These are phyloP conservation scores for Latrodectus elegans DNA, from an alignment of 2,888 invertebrate genomes.

Conservation along the genomic window DNA sequence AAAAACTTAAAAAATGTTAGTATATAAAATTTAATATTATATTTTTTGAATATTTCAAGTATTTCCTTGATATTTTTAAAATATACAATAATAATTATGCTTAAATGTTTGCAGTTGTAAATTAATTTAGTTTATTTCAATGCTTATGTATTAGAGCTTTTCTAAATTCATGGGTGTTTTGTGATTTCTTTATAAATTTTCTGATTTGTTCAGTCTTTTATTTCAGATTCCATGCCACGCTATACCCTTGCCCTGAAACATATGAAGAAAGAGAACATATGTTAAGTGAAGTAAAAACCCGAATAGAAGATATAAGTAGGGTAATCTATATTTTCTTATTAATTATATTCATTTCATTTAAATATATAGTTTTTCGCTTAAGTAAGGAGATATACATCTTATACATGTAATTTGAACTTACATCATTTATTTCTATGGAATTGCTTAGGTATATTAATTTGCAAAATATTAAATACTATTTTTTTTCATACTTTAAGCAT, in stretches of 20 bases:
- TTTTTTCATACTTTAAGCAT: too few relatives aligned
- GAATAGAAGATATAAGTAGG: conserved; percentile 96
- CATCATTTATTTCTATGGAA: background rate
- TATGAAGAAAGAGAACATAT: conserved; percentile 97
- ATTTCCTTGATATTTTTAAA: too few relatives aligned
- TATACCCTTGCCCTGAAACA: conserved; percentile 98
- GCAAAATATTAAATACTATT: too few relatives aligned
- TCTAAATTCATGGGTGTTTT: too few relatives aligned
- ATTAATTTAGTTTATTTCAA: background rate
- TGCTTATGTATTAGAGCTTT: background rate
- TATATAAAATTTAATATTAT: too few relatives aligned
- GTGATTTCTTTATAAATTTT: too few relatives aligned
- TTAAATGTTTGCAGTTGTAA: background rate
- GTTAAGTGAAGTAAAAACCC: conserved; percentile 98
- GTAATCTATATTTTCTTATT: conserved; percentile 75
- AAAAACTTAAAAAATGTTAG: too few relatives aligned
- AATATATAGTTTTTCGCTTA: background rate
- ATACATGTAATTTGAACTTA: background rate
- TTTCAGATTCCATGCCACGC: conserved; percentile 87
- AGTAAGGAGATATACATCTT: background rate
- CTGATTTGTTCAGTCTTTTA: too few relatives aligned
- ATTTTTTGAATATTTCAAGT: too few relatives aligned
- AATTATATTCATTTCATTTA: background rate
- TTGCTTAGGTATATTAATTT: background rate
- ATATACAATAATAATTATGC: background rate